Conservation (phyloP, 2,113 vertebrate genomes). For the Tonatia bakeri region DNA sequence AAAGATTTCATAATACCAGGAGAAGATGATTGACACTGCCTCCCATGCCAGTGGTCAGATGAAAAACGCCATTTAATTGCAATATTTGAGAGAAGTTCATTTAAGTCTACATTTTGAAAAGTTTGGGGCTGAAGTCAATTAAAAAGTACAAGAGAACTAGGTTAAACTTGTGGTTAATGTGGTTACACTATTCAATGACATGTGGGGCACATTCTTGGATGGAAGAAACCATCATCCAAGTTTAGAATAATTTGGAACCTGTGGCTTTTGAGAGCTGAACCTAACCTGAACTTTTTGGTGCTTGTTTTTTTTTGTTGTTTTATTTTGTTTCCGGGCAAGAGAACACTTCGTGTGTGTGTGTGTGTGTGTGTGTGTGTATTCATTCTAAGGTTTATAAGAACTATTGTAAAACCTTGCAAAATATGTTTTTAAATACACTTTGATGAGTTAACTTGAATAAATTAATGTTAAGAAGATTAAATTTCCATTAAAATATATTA, state of each 20-base stretch:
- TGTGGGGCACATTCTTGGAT: slow-evolving; percentile 56
- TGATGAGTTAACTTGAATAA: slow-evolving; percentile 42
- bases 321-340: slow-evolving; percentile 29
- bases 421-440: slow-evolving; percentile 19
- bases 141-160: slow-evolving; percentile 52
- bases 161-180: slow-evolving; percentile 53
- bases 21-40: background rate
- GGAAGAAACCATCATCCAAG: slow-evolving; percentile 35
- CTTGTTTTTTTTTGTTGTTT: slow-evolving; percentile 43
- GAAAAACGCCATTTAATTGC: slow-evolving; percentile 49
- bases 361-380: background rate
- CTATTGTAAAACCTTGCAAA: slow-evolving; percentile 7
- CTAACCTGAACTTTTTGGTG: slow-evolving; percentile 52
- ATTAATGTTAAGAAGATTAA: slow-evolving; percentile 9
- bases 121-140: slow-evolving; percentile 46
- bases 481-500: slow-evolving; percentile 38
- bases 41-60: slow-evolving; percentile 8
- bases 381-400: slow-evolving; percentile 15
- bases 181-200: slow-evolving; percentile 40
- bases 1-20: background rate
- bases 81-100: slow-evolving; percentile 54
- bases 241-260: slow-evolving; percentile 49
- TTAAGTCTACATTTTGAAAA: slow-evolving; percentile 56
- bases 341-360: background rate
- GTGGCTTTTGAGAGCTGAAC: slow-evolving; percentile 57